A percentile compares a stretch with the other conserved stretches of the same genome.
Conservation (phyloP, 2,888 invertebrate genomes). For the Poecilus cupreus region DNA sequence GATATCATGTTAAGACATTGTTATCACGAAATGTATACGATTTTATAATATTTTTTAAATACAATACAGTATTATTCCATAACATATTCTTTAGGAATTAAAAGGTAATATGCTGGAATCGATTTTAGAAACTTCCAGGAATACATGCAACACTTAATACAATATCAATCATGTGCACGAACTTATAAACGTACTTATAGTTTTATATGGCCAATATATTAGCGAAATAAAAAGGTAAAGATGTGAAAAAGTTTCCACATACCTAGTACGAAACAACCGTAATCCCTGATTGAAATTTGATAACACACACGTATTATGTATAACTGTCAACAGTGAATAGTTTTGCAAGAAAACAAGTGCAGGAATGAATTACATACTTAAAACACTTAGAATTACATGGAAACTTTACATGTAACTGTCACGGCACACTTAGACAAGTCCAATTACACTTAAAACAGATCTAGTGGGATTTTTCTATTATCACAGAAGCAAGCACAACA, state of each 20-base stretch:
- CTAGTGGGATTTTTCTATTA: background rate
- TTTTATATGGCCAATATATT: too few relatives aligned
- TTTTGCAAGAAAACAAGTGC: constrained; percentile 8
- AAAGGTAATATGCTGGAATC: too few relatives aligned
- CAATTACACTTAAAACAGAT: background rate
- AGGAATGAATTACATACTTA: background rate
- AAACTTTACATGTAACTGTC: background rate
- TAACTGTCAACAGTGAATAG: constrained; percentile 8
- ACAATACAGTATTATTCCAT: too few relatives aligned
- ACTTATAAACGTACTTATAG: too few relatives aligned
- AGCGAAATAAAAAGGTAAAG: background rate
- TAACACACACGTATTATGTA: constrained; percentile 11
- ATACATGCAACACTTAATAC: background rate
- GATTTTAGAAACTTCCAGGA: background rate
- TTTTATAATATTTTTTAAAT: too few relatives aligned
- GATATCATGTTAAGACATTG: background rate
- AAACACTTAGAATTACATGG: background rate
- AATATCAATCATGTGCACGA: too few relatives aligned
- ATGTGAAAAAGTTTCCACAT: background rate
- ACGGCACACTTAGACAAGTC: background rate
- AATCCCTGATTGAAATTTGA: constrained; percentile 17
- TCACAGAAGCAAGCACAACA: constrained; percentile 12
- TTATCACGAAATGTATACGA: background rate
- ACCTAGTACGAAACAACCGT: constrained; percentile 3
- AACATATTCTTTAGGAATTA: too few relatives aligned